A percentile compares a stretch with the other conserved stretches of the same genome.
Conservation (phyloP, 2,113 vertebrate species). For the Atlantisia rogersi region DNA sequence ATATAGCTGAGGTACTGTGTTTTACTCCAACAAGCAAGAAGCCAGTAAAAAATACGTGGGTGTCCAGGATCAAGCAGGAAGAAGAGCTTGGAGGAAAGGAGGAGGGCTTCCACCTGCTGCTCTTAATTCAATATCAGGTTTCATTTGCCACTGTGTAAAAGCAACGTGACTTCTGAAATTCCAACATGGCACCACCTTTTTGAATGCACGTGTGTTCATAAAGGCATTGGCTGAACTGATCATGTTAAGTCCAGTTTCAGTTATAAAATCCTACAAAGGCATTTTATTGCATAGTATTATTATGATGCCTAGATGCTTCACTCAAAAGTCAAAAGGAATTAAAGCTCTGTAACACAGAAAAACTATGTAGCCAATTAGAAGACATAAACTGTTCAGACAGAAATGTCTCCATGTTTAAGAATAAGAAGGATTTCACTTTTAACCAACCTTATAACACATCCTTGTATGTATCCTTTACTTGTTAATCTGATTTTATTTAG, state of each 20-base stretch:
- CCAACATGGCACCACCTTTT: background rate
- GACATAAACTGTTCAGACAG: background rate
- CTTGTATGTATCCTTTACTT: constrained; percentile 34
- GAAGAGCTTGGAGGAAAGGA: background rate
- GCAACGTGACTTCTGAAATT: background rate
- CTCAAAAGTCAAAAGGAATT: constrained; percentile 28
- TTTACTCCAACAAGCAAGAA: background rate
- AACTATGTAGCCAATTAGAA: constrained; percentile 11
- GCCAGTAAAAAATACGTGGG: background rate
- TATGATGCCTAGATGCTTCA: background rate
- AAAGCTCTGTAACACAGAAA: background rate
- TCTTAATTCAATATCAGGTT: background rate
- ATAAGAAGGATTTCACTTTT: constrained; percentile 49
- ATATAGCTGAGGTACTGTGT: background rate
- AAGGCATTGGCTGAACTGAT: background rate
- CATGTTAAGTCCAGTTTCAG: background rate
- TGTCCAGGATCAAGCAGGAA: background rate
- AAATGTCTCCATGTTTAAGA: constrained; percentile 26
- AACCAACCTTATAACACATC: constrained; percentile 42
- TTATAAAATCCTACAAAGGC: background rate
- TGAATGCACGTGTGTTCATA: background rate
- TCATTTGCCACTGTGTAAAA: background rate
- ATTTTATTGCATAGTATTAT: background rate
- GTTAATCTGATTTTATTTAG: constrained; percentile 62
- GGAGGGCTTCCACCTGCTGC: background rate